Percentiles rank a stretch among this genome's conserved stretches.
Conservation (phyloP, 2,113 vertebrate genomes). For the Saguinus midas region DNA sequence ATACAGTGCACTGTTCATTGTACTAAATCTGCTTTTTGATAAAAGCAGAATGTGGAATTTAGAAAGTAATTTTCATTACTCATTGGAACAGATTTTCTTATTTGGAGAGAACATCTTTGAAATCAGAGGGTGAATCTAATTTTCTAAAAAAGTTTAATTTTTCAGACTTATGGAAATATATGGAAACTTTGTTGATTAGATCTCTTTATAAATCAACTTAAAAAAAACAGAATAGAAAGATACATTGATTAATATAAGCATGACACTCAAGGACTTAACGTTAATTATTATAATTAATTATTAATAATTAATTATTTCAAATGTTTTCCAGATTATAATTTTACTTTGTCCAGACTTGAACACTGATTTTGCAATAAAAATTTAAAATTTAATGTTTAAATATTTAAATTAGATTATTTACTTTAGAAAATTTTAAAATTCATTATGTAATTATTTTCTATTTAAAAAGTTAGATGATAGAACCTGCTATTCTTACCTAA, state of each 20-base stretch:
- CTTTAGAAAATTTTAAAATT: neutral
- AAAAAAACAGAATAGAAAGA: neutral
- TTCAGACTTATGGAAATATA: neutral
- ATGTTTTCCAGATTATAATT: neutral
- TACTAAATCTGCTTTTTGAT: conserved; percentile 52
- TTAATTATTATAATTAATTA: too few relatives aligned
- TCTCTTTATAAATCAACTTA: conserved; percentile 8
- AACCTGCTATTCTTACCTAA: neutral
- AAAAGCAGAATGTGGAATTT: conserved; percentile 55
- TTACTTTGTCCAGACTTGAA: conserved; percentile 7
- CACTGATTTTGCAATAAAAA: neutral
- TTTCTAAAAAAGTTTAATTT: conserved; percentile 55
- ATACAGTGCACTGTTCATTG: conserved; percentile 42
- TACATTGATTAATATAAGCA: neutral
- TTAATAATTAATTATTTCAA: neutral
- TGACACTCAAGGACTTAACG: neutral
- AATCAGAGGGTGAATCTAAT: conserved; percentile 37
- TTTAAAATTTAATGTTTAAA: neutral
- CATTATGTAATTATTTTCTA: neutral
- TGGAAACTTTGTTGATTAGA: neutral
- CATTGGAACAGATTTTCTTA: conserved; percentile 59
- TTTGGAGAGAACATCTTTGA: conserved; percentile 52
- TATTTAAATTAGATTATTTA: neutral
- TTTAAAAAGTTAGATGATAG: neutral
- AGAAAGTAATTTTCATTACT: conserved; percentile 56